A percentile compares a stretch with the other conserved stretches of the same genome.
Conservation (phyloP, 2,888 invertebrate species). For the Drosophila sordidula region DNA sequence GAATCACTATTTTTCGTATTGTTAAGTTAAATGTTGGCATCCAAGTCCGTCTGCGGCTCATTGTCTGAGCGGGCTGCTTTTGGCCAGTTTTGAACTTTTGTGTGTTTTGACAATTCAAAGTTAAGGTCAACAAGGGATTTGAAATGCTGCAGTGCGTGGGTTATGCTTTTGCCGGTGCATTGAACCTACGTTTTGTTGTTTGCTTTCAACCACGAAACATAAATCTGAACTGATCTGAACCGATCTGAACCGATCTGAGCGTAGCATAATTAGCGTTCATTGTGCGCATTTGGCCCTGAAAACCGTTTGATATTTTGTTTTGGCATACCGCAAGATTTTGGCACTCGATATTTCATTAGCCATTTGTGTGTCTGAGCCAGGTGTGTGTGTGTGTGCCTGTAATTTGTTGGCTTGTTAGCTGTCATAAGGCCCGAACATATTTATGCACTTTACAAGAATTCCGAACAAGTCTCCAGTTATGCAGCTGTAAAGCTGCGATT, state of each 20-base stretch:
- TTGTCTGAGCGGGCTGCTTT: not conserved
- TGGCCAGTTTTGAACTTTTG: slow-evolving; percentile 58
- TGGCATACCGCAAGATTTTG: slow-evolving; percentile 52
- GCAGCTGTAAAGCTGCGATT: slow-evolving; percentile 28
- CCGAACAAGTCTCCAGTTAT: slow-evolving; percentile 40
- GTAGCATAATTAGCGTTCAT: slow-evolving; percentile 75
- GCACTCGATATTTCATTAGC: slow-evolving; percentile 67
- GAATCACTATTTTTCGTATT: slow-evolving; percentile 36
- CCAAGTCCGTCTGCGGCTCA: not conserved
- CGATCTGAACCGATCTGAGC: slow-evolving; percentile 20
- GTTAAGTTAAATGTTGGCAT: slow-evolving; percentile 11
- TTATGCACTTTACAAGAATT: slow-evolving; percentile 75
- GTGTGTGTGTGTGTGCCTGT: slow-evolving; percentile 31
- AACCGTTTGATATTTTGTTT: slow-evolving; percentile 40
- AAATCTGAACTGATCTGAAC: slow-evolving; percentile 6
- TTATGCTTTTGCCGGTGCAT: slow-evolving; percentile 53
- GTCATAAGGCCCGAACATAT: slow-evolving; percentile 74
- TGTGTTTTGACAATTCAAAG: slow-evolving; percentile 78
- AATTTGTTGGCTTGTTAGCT: slow-evolving; percentile 65
- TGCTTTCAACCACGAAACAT: slow-evolving; percentile 34
- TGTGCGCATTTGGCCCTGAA: slow-evolving; percentile 68
- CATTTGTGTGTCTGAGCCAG: slow-evolving; percentile 18
- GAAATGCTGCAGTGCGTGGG: slow-evolving; percentile 73
- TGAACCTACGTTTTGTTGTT: slow-evolving; percentile 48
- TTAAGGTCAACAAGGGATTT: slow-evolving; percentile 80